phyloP scores from a whole-genome alignment of 2,888 invertebrate genomes.

The Crossocerus cetratus region DNA sequence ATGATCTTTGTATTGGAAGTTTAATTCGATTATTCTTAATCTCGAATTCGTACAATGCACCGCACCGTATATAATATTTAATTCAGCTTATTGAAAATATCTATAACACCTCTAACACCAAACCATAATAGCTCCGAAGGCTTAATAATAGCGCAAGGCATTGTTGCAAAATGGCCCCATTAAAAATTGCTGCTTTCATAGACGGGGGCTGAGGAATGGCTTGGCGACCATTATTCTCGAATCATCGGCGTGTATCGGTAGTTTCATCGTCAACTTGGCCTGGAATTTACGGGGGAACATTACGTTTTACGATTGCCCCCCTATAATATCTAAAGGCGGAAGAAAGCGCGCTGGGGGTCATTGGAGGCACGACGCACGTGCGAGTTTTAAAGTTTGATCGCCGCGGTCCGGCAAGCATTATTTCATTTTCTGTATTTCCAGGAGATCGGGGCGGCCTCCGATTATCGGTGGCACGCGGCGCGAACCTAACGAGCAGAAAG shows the following conservation, averaged over 20 bases:
- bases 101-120: no score
- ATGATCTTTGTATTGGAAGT: no score
- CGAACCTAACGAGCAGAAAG: slow-evolving; percentile 37
- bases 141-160: no score
- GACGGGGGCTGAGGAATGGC: background rate
- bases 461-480: slow-evolving; percentile 21
- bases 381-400: slow-evolving; percentile 35
- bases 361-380: background rate
- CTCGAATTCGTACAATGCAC: no score
- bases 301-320: slow-evolving; percentile 22
- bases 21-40: no score
- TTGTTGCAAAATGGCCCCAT: no score
- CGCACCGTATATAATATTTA: no score
- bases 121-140: no score
- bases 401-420: slow-evolving; percentile 21
- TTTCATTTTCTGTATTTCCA: slow-evolving; percentile 48
- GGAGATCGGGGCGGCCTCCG: slow-evolving; percentile 16
- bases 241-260: background rate
- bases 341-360: background rate
- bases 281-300: background rate
- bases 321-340: slow-evolving; percentile 15
- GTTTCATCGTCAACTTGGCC: background rate
- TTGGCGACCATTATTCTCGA: background rate
- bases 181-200: no score
- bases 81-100: no score